These are phyloP conservation scores for Dromius quadrimaculatus DNA, from an alignment of 2,888 invertebrate genomes.

Conservation along the genomic window DNA sequence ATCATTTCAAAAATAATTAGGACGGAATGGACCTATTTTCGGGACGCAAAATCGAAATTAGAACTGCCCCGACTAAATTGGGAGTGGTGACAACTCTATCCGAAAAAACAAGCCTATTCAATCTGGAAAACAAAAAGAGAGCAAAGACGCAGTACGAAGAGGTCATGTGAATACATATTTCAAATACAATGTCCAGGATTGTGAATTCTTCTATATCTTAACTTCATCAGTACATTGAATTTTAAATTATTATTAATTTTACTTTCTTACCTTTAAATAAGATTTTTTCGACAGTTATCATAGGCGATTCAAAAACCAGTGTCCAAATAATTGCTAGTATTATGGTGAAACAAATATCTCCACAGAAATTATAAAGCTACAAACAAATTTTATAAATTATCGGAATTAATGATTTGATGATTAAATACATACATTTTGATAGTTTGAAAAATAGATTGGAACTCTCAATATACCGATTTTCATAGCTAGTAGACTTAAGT, in stretches of 20 bases:
- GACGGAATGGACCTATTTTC: too few relatives aligned
- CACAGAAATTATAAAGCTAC: conserved; percentile 42
- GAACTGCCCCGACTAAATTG: too few relatives aligned
- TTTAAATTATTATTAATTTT: not conserved
- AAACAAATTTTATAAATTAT: conserved; percentile 1
- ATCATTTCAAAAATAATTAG: too few relatives aligned
- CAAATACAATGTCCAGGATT: too few relatives aligned
- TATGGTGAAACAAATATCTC: conserved; percentile 56
- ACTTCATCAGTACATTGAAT: not conserved
- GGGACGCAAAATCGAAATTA: too few relatives aligned
- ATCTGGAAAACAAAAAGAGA: too few relatives aligned
- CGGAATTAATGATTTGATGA: not conserved
- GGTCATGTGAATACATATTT: too few relatives aligned
- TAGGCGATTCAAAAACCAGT: conserved; percentile 66
- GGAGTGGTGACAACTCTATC: too few relatives aligned
- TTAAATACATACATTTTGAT: conserved; percentile 58
- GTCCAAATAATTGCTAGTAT: conserved; percentile 63
- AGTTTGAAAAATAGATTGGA: conserved; percentile 58
- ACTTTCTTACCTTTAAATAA: conserved; percentile 21
- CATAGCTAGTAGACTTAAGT: conserved; percentile 63
- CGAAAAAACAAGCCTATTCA: too few relatives aligned
- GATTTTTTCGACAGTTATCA: conserved; percentile 64
- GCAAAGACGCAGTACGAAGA: too few relatives aligned
- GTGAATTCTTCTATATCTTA: too few relatives aligned
- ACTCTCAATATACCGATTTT: conserved; percentile 56